A percentile compares a stretch with the other conserved stretches of the same genome.
These are phyloP conservation scores for Drosophila tani DNA, from an alignment of 1,140 invertebrate genomes.

Conservation along the genomic window DNA sequence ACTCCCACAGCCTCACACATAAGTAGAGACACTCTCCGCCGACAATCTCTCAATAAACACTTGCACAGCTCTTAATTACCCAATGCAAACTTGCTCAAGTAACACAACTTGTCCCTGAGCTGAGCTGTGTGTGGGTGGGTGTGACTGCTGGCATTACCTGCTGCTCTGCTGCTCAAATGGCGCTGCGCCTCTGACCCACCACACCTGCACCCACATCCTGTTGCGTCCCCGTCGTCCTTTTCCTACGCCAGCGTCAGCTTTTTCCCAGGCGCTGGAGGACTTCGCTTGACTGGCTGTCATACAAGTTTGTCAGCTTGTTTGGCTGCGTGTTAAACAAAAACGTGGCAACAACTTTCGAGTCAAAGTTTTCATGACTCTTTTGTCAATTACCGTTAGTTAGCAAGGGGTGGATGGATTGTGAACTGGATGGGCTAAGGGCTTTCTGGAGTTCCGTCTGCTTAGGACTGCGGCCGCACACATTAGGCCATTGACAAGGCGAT, in stretches of 20 bases:
- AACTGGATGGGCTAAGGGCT: background rate
- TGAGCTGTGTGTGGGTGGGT: constrained; percentile 17
- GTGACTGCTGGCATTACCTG: constrained; percentile 20
- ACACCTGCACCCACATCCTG: constrained; percentile 44
- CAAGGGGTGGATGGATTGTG: constrained; percentile 12
- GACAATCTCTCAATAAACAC: constrained; percentile 76
- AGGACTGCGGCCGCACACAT: constrained; percentile 32
- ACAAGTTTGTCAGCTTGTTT: constrained; percentile 78
- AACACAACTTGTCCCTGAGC: constrained; percentile 56
- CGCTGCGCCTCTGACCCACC: constrained; percentile 35
- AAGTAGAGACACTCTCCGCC: constrained; percentile 40
- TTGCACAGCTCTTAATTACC: constrained; percentile 82
- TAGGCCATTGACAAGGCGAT: constrained; percentile 75
- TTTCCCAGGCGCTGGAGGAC: constrained; percentile 36
- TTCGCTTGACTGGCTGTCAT: constrained; percentile 66
- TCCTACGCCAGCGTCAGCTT: background rate
- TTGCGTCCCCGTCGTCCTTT: background rate
- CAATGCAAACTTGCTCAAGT: constrained; percentile 78
- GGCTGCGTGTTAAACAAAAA: constrained; percentile 80
- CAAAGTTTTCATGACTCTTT: constrained; percentile 81
- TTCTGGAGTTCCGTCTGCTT: background rate
- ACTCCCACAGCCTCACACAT: constrained; percentile 18
- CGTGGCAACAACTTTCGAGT: constrained; percentile 77
- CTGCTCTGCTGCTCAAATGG: constrained; percentile 27
- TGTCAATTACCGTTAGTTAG: constrained; percentile 80